Evolutionary conservation across 2,797 vertebrate species (phyloP).

Genomic region (Orientallactaga sibirica): DNA sequence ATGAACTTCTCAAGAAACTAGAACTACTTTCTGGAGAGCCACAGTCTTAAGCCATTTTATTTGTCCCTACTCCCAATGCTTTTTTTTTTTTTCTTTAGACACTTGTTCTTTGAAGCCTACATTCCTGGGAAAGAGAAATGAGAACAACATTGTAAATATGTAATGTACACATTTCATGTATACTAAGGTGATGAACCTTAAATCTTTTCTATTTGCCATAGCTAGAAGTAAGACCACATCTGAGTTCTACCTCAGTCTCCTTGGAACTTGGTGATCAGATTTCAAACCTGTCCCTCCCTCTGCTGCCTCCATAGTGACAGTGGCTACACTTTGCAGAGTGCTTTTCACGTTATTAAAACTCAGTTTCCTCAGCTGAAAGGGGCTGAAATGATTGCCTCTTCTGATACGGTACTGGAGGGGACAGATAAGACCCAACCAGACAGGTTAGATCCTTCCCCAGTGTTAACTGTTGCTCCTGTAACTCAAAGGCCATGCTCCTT

Average conservation of each 20-base stretch:
- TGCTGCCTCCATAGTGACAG: not conserved
- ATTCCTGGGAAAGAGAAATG: not conserved
- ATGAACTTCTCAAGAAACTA: not conserved
- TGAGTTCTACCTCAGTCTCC: conserved; percentile 19
- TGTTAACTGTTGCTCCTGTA: not conserved
- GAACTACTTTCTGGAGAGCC: not conserved
- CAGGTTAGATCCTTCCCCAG: not conserved
- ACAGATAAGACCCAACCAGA: not conserved
- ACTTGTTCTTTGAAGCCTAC: not conserved
- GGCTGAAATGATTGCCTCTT: not conserved
- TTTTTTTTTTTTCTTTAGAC: not conserved
- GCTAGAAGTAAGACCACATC: not conserved
- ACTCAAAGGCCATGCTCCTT: not conserved
- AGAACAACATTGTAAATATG: not conserved
- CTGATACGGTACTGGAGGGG: not conserved
- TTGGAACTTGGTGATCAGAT: not conserved
- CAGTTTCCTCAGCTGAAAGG: not conserved
- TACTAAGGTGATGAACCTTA: not conserved
- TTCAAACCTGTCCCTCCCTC: not conserved
- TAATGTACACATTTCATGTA: not conserved
- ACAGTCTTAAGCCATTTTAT: not conserved
- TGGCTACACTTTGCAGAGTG: not conserved
- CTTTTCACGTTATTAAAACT: not conserved
- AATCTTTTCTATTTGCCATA: not conserved
- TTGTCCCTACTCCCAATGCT: not conserved